phyloP scores from a whole-genome alignment of 2,797 vertebrate species.

The Anguilla anguilla region DNA sequence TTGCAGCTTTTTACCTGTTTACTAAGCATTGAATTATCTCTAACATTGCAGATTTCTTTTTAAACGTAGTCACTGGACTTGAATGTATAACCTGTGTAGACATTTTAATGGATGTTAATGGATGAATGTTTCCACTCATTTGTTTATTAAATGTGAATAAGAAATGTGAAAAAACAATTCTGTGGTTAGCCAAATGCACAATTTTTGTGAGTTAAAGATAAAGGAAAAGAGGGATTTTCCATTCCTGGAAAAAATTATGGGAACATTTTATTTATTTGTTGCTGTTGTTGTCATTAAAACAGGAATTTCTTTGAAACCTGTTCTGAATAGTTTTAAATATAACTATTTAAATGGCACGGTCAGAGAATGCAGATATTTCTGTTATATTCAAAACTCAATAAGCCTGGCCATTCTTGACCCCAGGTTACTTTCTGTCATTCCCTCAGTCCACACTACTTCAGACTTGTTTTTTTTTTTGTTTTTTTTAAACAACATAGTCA shows the following conservation, averaged over 20 bases:
- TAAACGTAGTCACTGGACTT: background rate
- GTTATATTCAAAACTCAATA: constrained; percentile 8
- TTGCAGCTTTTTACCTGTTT: constrained; percentile 6
- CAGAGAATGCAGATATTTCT: constrained; percentile 7
- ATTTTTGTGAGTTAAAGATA: background rate
- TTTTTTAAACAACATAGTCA: constrained; percentile 3
- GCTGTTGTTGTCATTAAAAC: background rate
- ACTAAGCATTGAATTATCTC: background rate
- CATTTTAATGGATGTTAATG: background rate
- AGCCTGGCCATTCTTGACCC: constrained; percentile 4
- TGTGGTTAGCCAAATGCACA: background rate
- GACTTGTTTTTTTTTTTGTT: background rate
- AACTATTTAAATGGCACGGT: background rate
- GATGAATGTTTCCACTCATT: constrained; percentile 29
- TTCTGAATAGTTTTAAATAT: background rate
- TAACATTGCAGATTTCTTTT: constrained; percentile 9
- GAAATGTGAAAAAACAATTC: constrained; percentile 38
- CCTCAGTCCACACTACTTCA: constrained; percentile 26
- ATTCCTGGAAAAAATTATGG: constrained; percentile 9
- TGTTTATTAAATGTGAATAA: constrained; percentile 37
- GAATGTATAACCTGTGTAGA: constrained; percentile 29
- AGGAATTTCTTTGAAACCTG: background rate
- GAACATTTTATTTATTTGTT: constrained; percentile 35
- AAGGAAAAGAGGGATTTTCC: background rate
- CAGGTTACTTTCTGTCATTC: background rate